Conservation (phyloP, 2,888 invertebrate genomes). For the Mythimna pallens region DNA sequence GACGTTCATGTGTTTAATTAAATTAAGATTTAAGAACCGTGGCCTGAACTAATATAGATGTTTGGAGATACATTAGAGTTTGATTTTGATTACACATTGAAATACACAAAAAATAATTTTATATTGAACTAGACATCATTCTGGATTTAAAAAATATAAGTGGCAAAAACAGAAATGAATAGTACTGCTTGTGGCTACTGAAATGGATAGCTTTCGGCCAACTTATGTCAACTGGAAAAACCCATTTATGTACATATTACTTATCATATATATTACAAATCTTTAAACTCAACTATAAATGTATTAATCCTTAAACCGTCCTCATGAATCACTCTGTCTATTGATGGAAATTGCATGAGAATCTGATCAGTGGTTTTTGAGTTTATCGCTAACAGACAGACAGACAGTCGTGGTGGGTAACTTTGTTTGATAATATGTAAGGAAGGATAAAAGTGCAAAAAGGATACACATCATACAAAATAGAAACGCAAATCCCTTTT, state of each 20-base stretch:
- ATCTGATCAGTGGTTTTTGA: no score
- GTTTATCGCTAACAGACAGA: no score
- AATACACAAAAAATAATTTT: neutral
- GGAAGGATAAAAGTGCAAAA: no score
- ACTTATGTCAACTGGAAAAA: neutral
- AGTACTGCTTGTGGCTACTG: neutral
- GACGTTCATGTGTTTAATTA: conserved; percentile 35
- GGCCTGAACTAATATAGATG: conserved; percentile 20
- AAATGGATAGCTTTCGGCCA: neutral
- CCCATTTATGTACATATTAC: no score
- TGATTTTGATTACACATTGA: neutral
- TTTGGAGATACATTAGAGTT: conserved; percentile 3
- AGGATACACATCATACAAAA: neutral
- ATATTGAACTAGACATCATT: neutral
- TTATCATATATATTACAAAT: no score
- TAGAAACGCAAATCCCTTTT: neutral
- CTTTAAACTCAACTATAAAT: no score
- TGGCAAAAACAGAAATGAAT: neutral
- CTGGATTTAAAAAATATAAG: neutral
- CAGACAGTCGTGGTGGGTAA: no score
- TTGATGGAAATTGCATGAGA: no score
- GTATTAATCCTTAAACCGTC: no score
- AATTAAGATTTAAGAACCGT: conserved; percentile 37
- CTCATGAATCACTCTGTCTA: no score
- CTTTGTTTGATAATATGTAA: no score